A percentile compares a stretch with the other conserved stretches of the same genome.
Conservation (phyloP, 2,113 vertebrate species). For the Hypomesus transpacificus region DNA sequence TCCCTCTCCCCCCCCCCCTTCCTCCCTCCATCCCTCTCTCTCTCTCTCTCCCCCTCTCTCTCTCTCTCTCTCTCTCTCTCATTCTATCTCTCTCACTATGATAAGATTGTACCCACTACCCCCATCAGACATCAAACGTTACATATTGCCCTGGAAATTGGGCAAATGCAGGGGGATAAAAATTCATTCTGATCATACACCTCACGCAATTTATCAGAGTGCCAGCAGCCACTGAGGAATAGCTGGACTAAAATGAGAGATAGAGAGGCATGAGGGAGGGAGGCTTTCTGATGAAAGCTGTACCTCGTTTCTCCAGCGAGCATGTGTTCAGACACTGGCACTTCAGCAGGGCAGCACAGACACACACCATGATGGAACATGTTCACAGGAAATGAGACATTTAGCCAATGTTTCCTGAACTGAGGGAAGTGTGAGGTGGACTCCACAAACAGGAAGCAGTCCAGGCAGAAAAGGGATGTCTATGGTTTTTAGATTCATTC, state of each 20-base stretch:
- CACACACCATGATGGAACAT: background rate
- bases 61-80: background rate
- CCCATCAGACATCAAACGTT: background rate
- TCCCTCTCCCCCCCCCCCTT: background rate
- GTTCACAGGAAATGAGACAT: no score
- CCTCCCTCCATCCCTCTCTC: background rate
- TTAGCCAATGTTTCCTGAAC: background rate
- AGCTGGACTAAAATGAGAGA: background rate
- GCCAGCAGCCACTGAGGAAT: background rate
- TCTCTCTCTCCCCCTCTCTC: background rate
- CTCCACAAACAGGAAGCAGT: background rate
- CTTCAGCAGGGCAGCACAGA: background rate
- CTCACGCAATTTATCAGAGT: background rate
- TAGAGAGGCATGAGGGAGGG: background rate
- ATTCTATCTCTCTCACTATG: background rate
- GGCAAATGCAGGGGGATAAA: background rate
- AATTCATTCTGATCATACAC: no score
- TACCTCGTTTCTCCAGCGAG: background rate
- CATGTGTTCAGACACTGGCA: background rate
- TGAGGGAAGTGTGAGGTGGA: background rate
- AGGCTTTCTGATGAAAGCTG: constrained; percentile 1
- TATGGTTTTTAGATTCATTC: background rate
- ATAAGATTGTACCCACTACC: background rate
- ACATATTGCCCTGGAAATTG: background rate
- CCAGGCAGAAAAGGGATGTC: background rate